Conservation (phyloP, 2,797 vertebrate genomes). For the Hapalemur alaotrensis region DNA sequence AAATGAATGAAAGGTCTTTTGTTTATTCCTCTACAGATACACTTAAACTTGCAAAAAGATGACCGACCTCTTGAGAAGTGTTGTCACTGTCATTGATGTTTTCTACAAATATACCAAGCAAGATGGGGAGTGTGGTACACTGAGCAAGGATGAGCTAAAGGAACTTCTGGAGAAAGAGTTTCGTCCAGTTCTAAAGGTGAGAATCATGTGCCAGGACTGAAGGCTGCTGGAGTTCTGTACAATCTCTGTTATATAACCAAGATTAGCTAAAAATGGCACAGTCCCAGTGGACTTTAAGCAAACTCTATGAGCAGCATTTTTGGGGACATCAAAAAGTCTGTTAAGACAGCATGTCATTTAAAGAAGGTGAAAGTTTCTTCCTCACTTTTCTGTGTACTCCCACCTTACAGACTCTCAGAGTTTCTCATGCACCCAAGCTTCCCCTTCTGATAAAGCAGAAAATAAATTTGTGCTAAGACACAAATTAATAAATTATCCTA, state of each 20-base stretch:
- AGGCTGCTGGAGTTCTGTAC: not conserved
- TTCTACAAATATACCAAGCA: conserved; percentile 86
- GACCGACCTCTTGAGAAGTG: conserved; percentile 69
- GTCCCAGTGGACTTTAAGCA: not conserved
- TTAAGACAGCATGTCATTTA: conserved; percentile 5
- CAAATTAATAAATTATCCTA: not conserved
- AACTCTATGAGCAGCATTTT: not conserved
- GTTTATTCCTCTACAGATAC: conserved; percentile 40
- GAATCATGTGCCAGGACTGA: not conserved
- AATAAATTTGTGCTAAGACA: not conserved
- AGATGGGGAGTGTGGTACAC: conserved; percentile 77
- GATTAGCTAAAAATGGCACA: not conserved
- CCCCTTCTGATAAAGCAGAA: not conserved
- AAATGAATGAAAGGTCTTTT: not conserved
- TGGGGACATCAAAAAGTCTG: not conserved
- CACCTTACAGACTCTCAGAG: not conserved
- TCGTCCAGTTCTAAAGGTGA: conserved; percentile 78
- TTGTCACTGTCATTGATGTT: conserved; percentile 82
- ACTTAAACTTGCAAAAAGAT: conserved; percentile 64
- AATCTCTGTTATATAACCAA: not conserved
- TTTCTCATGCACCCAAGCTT: not conserved
- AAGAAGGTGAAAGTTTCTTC: not conserved
- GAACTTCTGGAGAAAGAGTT: conserved; percentile 84
- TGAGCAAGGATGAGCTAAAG: conserved; percentile 88
- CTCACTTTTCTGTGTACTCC: not conserved